Base-by-base conservation (phyloP, 2,888 invertebrate species). In the Luperina nickerlii region DNA sequence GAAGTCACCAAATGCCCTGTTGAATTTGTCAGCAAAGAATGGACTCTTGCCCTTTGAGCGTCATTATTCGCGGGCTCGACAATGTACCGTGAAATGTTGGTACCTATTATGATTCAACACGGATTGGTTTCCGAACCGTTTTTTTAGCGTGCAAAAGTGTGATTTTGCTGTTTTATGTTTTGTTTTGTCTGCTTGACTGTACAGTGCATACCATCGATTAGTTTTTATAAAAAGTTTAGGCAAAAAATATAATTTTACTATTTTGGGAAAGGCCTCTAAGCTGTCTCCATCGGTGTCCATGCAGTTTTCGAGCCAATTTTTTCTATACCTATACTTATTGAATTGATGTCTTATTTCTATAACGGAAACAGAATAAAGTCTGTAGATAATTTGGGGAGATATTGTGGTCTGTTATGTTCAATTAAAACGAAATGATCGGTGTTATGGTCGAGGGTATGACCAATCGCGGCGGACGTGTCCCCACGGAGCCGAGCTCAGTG, bases 1-100 rank as follows among this genome's bases (percentile, higher is more conserved):
- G 91, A 91, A 95, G 94, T 95, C 95, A 94, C 94, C 95, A 94
- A 94, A 95, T 95, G 95, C 91, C 92, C 94, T 90, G 92, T 94
- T 92, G 90, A 91, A 93, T 92, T 90, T 92, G 94, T 93, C 93
- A 92, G 89, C 92, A 86, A 90, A 92, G 92, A 94, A 92, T 92
- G 91, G 92, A 90, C 91, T 92, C 91, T 92, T 92, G 93, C 93
- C 93, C 93, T 94, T 94, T 95, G 90, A 92, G 92, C 91, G 90
- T 85, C 90, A 92, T 94, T 94, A 93, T 94, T 92, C 87, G 88
- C 79, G 88, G 84, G 86, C 87, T 89, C 86, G 70, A 88, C 81
- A 84, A 86, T 83, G 82, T 79, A 65, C 83, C 80, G 77, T 76
- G 81, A 82, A 87, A 86, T 81, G 69, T 88, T 84, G 66, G 75